Evolutionary conservation across 1,140 invertebrate species (phyloP).

Genomic region (Pseudomyrmex cubaensis): DNA sequence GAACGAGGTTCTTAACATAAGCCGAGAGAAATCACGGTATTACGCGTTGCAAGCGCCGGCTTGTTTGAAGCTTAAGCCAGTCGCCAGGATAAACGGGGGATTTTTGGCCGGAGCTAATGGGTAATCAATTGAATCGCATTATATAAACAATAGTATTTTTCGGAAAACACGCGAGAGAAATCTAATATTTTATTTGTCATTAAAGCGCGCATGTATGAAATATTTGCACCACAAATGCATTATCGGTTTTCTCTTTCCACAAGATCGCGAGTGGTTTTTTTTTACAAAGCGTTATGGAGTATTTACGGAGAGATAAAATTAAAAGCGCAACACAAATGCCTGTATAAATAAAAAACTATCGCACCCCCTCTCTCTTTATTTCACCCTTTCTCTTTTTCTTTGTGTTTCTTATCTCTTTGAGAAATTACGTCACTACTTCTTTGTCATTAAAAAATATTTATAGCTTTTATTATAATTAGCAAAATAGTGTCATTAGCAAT

Average conservation of each 20-base stretch:
- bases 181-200: neutral
- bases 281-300: neutral
- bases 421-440: neutral
- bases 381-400: neutral
- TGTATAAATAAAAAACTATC: too few species aligned
- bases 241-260: neutral
- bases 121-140: constrained; percentile 5
- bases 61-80: constrained; percentile 42
- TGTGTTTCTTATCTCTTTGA: neutral
- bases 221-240: neutral
- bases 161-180: neutral
- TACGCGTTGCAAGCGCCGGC: constrained; percentile 31
- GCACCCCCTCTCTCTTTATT: too few species aligned
- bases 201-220: neutral
- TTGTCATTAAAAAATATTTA: neutral
- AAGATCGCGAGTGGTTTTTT: neutral
- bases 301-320: neutral
- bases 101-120: constrained; percentile 14
- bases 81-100: constrained; percentile 21
- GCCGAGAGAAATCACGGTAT: constrained; percentile 51
- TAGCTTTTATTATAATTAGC: neutral
- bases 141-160: neutral
- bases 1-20: constrained; percentile 59
- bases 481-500: constrained; percentile 3
- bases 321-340: neutral